Conservation (phyloP, 2,888 invertebrate genomes). For the Epinotia bilunana region DNA sequence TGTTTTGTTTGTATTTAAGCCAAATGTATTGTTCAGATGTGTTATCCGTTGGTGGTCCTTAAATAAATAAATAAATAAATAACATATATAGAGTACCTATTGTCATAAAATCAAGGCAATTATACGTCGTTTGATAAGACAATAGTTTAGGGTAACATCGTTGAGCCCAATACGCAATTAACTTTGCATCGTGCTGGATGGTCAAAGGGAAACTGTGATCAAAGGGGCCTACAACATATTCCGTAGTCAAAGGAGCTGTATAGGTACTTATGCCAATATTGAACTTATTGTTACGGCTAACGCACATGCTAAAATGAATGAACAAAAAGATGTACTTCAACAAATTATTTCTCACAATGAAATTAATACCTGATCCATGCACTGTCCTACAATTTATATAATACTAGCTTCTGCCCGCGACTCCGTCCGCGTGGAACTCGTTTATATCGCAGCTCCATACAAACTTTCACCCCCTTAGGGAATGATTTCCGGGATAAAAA, state of each 20-base stretch:
- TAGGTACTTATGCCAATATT: neutral
- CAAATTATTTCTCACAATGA: neutral
- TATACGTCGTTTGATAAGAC: neutral
- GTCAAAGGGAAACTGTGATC: constrained; percentile 10
- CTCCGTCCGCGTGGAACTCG: too few species aligned
- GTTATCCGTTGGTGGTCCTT: too few species aligned
- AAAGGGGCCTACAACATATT: constrained; percentile 1
- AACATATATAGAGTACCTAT: neutral
- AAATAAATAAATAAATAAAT: too few species aligned
- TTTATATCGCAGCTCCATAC: too few species aligned
- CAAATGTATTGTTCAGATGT: too few species aligned
- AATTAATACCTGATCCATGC: neutral
- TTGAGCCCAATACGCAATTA: neutral
- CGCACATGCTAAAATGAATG: neutral
- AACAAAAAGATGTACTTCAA: neutral
- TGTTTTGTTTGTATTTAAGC: too few species aligned
- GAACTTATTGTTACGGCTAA: neutral
- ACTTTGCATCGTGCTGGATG: constrained; percentile 3
- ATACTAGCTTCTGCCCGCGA: too few species aligned
- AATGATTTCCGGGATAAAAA: too few species aligned
- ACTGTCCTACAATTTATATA: neutral
- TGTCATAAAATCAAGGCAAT: neutral
- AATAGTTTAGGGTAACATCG: constrained; percentile 1
- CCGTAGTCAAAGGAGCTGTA: constrained; percentile 10
- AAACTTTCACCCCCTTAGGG: too few species aligned